Evolutionary conservation across 2,113 vertebrate species (phyloP).

Genomic region (Mellivora capensis): DNA sequence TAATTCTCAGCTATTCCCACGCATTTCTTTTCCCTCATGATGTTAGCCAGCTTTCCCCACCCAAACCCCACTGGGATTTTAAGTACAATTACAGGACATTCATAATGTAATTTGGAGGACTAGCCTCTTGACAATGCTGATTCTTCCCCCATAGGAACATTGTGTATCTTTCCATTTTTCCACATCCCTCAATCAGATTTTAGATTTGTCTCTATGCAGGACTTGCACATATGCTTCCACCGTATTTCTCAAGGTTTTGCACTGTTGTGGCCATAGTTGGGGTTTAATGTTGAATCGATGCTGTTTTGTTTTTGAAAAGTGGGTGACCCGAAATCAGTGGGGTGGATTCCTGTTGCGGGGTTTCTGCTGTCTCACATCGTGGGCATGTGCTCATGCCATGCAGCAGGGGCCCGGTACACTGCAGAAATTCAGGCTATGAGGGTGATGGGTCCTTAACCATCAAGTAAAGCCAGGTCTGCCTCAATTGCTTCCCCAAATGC

Average conservation of each 20-base stretch:
- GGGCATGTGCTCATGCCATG: neutral
- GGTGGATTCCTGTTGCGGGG: neutral
- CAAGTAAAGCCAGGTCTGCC: neutral
- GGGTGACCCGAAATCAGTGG: neutral
- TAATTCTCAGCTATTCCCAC: neutral
- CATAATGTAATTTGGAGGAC: neutral
- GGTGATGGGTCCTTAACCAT: neutral
- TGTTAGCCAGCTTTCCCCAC: neutral
- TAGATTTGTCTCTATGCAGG: neutral
- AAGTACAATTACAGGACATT: neutral
- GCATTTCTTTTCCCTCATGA: neutral
- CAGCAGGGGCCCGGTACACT: neutral
- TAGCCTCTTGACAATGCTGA: neutral
- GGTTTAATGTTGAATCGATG: neutral
- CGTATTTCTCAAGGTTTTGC: conserved; percentile 1
- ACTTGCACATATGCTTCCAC: neutral
- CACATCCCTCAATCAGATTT: neutral
- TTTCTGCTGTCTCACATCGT: neutral
- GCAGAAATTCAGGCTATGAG: neutral
- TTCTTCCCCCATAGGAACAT: neutral
- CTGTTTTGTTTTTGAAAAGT: neutral
- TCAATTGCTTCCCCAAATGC: neutral
- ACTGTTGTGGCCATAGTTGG: neutral
- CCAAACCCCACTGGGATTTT: neutral
- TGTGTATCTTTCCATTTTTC: neutral